A percentile compares a stretch with the other conserved stretches of the same genome.
Evolutionary conservation across 2,797 vertebrate species (phyloP).

Genomic region (Cryptoprocta ferox): DNA sequence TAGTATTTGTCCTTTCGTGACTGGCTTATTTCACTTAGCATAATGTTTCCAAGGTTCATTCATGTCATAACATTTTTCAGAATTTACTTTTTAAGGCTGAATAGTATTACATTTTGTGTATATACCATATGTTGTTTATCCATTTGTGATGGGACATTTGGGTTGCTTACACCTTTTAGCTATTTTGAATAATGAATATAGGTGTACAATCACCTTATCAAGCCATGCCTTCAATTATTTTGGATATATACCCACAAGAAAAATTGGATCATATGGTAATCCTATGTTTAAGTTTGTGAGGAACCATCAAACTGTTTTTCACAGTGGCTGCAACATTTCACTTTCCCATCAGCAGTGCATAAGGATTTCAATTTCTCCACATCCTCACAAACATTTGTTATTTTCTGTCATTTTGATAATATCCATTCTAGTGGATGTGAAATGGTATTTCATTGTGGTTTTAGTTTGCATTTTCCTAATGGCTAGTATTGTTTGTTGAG

Average conservation of each 20-base stretch:
- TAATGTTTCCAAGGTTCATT: not conserved
- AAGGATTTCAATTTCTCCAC: not conserved
- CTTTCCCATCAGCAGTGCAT: not conserved
- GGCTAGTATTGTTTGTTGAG: not conserved
- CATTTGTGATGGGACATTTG: not conserved
- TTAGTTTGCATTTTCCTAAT: constrained; percentile 40
- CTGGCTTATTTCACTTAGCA: not conserved
- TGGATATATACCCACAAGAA: not conserved
- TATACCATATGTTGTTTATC: not conserved
- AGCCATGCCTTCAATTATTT: not conserved
- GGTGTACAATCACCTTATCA: not conserved
- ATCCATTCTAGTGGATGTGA: not conserved
- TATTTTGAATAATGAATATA: not conserved
- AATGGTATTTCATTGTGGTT: not conserved
- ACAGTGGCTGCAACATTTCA: not conserved
- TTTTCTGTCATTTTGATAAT: constrained; percentile 24
- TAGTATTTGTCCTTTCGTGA: not conserved
- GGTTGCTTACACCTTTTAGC: not conserved
- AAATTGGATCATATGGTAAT: not conserved
- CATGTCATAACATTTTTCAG: not conserved
- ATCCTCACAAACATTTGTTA: not conserved
- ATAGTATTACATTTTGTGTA: not conserved
- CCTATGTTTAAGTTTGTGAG: constrained; percentile 19
- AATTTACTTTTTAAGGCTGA: constrained; percentile 19
- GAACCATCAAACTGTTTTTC: not conserved